Evolutionary conservation across 2,113 vertebrate species (phyloP), one percentile per base, ranked within the genome.

Genomic region (Menura novaehollandiae): DNA sequence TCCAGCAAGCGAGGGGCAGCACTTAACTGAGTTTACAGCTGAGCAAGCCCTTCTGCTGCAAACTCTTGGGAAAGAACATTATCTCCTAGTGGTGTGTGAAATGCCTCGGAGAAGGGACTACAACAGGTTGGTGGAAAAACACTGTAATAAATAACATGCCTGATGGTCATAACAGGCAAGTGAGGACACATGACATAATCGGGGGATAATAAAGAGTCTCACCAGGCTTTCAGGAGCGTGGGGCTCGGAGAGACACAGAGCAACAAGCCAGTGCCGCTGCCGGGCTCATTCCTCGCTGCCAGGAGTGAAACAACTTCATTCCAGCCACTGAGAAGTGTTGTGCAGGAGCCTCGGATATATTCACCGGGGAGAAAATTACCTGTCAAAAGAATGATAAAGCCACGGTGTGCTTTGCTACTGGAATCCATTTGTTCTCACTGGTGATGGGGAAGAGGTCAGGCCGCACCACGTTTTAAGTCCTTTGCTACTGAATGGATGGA

Each of bases 311-410:
- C 46, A 63, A 37, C 91, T 92, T 91, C 94, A 86, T 94, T 81
- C 80, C 72, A 84, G 74, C 49, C 77, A 47, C 88, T 58, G 81
- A 82, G 68, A 94, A 59, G 83, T 63, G 84, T 85, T 77, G 91
- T 88, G 53, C 0, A 0, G 93, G 83, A 96, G 88, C 76, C 64
- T 90, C 0, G 0, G 86, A 52, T 96, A 83, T 75, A 94, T 94
- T 88, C 91, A 94, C 83, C 0, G 0, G 32, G 86, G 91, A 96
- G 95, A 96, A 97, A 97, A 97, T 97, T 96, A 96, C 96, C 95
- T 97, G 96, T 97, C 97, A 97, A 66, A 92, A 79, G 74, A 63
- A 93, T 97, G 96, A 97, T 97, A 96, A 97, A 97, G 81, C 66
- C 94, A 85, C 0, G 0, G 62, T 68, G 88, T 81, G 62, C 69